Base-by-base conservation (phyloP, 2,888 invertebrate genomes). In the Leptura quadrifasciata region DNA sequence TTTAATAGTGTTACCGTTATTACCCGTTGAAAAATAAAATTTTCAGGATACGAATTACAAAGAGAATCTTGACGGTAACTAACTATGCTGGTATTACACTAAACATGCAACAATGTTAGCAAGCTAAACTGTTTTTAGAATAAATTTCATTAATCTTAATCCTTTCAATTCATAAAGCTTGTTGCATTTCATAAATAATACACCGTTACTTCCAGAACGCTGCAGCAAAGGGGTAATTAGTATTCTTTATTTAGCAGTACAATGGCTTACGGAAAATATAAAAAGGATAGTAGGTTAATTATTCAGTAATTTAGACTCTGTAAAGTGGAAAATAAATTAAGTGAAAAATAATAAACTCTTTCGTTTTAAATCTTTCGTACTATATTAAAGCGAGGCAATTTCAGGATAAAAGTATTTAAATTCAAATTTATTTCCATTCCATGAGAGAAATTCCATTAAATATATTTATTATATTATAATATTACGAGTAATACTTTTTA, bases 241-340 rank as follows among this genome's bases (percentile, higher is more conserved):
- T 31, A 57, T 68, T 68, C 55, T 57, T 68, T 68, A 68, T 68
- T 68, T 68, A 57, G 20, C 54, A 54, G 27, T 20, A 68, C 57
- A 68, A 68, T 68, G 68, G 57, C 20, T 68, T 55, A 68, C 57
- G 68, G 57, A 57, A 52, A 68, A 35, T 57, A 55, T 57, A 68
- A 54, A 65, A 55, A 68, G 68, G 68, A 68, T 68, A 55, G 55
- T 31, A 57, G 54, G 68, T 68, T 68, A 68, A 68, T 68, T 68
- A 68, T 68, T 55, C 68, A 68, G 57, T 55, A 68, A 57, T 68
- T 68, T 68, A 35, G 55, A 68, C 18, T 57, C 68, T 27, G 68
- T 52, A 68, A 52, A 68, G 57, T 68, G 24, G 57, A 55, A 57
- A 55, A 57, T 63, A 63, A 63, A 63, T 63, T 63, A 63, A 63